Conservation (phyloP, 2,888 invertebrate genomes). For the Epinotia bilunana region DNA sequence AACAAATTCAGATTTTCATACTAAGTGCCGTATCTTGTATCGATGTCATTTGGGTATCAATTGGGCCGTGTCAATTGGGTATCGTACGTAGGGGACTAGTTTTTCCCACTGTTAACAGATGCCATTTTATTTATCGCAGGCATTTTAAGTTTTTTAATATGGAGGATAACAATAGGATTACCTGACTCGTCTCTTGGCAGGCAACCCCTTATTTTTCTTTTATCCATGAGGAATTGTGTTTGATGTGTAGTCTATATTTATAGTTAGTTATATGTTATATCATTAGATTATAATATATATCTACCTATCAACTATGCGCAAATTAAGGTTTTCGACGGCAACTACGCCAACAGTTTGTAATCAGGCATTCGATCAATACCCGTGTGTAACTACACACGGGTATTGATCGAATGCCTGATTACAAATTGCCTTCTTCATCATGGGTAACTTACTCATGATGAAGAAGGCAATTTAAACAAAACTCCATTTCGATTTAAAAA, state of each 20-base stretch:
- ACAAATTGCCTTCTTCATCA: no score
- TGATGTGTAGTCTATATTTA: no score
- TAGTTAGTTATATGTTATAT: background rate
- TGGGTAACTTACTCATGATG: no score
- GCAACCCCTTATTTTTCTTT: no score
- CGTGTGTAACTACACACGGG: no score
- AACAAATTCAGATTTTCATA: background rate
- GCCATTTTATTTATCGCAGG: no score
- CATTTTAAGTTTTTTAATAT: no score
- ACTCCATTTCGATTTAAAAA: background rate
- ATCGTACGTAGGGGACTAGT: background rate
- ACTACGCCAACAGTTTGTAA: background rate
- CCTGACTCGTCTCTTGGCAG: no score
- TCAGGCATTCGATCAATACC: background rate
- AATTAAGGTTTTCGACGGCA: background rate
- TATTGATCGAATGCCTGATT: no score
- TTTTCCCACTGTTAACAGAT: no score
- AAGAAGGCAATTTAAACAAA: background rate
- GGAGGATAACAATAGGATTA: no score
- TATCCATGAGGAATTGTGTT: no score
- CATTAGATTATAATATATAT: background rate
- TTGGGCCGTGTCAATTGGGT: background rate
- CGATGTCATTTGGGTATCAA: background rate
- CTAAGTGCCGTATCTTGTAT: background rate
- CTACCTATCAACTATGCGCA: background rate